Percentiles rank a stretch among this genome's conserved stretches.
Evolutionary conservation across 1,140 invertebrate species (phyloP).

Genomic region (Sogatella furcifera): DNA sequence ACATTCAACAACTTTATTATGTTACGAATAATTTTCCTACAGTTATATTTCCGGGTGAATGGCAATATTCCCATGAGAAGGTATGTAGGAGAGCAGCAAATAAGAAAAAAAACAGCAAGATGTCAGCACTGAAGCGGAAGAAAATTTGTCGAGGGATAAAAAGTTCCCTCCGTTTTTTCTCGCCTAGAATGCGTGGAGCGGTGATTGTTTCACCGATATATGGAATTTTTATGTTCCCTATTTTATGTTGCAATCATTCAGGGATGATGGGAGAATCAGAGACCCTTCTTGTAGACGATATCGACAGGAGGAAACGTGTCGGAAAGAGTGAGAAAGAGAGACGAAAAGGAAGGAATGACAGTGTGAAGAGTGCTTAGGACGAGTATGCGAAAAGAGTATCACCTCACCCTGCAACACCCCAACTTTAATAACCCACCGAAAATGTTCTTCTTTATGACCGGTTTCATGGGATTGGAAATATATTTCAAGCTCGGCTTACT

Average conservation of each 20-base stretch:
- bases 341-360: too few species aligned
- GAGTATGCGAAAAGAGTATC: background rate
- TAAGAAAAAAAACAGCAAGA: background rate
- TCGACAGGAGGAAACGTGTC: too few species aligned
- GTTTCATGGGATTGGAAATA: conserved; percentile 1
- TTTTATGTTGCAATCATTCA: conserved; percentile 12
- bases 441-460: conserved; percentile 1
- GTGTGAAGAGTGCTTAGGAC: background rate
- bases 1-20: too few species aligned
- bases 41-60: too few species aligned
- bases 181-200: background rate
- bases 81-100: background rate
- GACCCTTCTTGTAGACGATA: background rate
- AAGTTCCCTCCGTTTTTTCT: background rate
- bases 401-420: background rate
- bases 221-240: conserved; percentile 12
- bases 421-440: background rate
- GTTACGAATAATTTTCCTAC: too few species aligned
- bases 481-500: background rate
- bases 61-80: background rate
- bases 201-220: conserved; percentile 14
- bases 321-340: too few species aligned
- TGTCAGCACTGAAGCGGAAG: background rate
- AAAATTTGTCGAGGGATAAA: conserved; percentile 10
- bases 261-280: conserved; percentile 6